Evolutionary conservation across 2,113 vertebrate genomes (phyloP).

Genomic region (Poeciliopsis retropinna): DNA sequence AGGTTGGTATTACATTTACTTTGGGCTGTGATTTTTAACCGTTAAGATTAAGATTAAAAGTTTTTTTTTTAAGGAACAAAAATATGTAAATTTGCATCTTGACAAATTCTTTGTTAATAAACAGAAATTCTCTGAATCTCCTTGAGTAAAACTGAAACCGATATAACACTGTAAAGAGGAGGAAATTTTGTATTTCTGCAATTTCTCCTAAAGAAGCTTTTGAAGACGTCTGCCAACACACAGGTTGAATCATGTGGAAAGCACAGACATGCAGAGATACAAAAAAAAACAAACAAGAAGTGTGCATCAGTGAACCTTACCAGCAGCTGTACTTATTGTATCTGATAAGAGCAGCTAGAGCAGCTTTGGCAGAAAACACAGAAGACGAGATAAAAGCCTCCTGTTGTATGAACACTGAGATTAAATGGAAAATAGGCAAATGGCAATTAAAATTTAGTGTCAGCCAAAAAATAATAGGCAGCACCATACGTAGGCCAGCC

Average conservation of each 20-base stretch:
- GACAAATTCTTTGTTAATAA: not conserved
- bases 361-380: not conserved
- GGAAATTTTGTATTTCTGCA: constrained; percentile 4
- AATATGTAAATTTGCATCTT: not conserved
- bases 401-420: not conserved
- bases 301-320: not conserved
- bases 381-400: not conserved
- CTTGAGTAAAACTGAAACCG: constrained; percentile 17
- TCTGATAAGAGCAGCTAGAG: not conserved
- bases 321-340: not conserved
- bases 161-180: not conserved
- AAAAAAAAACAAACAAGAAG: not conserved
- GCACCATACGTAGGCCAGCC: constrained; percentile 14
- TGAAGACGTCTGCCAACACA: not conserved
- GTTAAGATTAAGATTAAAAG: too few species aligned
- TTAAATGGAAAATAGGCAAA: constrained; percentile 46
- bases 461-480: constrained; percentile 22
- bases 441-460: constrained; percentile 23
- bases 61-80: not conserved
- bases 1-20: too few species aligned
- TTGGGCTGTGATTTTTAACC: too few species aligned
- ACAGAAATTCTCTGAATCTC: constrained; percentile 11
- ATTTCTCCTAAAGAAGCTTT: not conserved
- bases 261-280: not conserved
- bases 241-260: not conserved